Evolutionary conservation across 2,797 vertebrate species (phyloP), one percentile per base, ranked within the genome.

Genomic region (Antennarius maculatus): DNA sequence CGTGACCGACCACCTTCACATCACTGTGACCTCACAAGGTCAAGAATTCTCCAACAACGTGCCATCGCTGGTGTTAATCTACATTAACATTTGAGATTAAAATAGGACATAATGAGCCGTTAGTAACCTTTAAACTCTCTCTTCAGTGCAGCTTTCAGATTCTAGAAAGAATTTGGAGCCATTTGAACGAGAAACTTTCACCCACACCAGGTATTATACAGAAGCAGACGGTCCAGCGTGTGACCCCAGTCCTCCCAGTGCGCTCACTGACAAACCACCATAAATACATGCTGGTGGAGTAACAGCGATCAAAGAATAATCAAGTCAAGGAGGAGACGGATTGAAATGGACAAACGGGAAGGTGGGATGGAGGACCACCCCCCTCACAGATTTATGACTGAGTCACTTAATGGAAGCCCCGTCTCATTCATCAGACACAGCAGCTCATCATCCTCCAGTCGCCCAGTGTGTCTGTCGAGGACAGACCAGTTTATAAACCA

Each of bases 361-460:
- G 53, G 75, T 54, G 73, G 59, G 49, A 43, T 14, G 18, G 45
- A 65, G 55, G 65, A 80, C 79, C 66, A 74, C 76, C 75, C 66
- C 75, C 76, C 75, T 77, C 65, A 69, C 61, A 76, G 66, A 64
- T 77, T 82, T 56, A 83, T 70, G 72, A 77, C 59, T 70, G 51
- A 84, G 72, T 84, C 80, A 81, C 79, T 56, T 68, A 82, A 77
- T 59, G 50, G 23, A 82, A 77, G 78, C 75, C 63, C 54, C 61
- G 65, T 80, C 78, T 77, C 84, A 79, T 84, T 83, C 76, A 79
- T 84, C 80, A 76, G 74, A 39, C 61, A 68, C 71, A 77, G 57
- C 45, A 56, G 27, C 73, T 88, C 71, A 69, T 84, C 80, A 72
- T 79, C 71, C 60, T 71, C 27, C 69, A 37, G 55, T 41, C 79